Conservation (phyloP, 2,888 invertebrate genomes). For the Tortricodes alternella region DNA sequence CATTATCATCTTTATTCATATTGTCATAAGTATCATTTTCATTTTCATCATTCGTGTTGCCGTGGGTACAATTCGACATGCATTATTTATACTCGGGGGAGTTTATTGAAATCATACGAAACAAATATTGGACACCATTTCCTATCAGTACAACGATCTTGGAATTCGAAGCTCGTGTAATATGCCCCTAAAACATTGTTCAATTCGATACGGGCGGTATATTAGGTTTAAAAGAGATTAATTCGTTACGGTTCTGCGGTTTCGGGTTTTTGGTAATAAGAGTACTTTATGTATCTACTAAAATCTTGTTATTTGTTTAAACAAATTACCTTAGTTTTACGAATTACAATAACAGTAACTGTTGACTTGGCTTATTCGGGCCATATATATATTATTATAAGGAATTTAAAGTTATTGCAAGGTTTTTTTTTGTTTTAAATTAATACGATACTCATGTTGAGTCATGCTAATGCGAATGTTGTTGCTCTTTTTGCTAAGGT, state of each 20-base stretch:
- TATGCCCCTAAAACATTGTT: constrained; percentile 40
- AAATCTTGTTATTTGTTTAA: background rate
- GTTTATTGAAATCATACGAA: constrained; percentile 75
- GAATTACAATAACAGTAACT: too few species aligned
- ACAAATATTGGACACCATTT: constrained; percentile 50
- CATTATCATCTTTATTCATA: constrained; percentile 8
- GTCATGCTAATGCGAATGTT: too few species aligned
- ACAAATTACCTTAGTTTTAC: too few species aligned
- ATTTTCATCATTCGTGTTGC: constrained; percentile 17
- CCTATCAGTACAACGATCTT: constrained; percentile 40
- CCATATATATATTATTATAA: too few species aligned
- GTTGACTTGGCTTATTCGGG: too few species aligned
- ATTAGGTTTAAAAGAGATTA: constrained; percentile 30
- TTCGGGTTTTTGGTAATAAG: constrained; percentile 27
- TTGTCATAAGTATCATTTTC: constrained; percentile 3
- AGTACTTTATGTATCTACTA: constrained; percentile 5
- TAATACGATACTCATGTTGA: too few species aligned
- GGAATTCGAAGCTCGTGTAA: constrained; percentile 47
- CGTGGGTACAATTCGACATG: constrained; percentile 64
- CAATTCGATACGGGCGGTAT: constrained; percentile 35
- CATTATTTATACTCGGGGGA: constrained; percentile 76
- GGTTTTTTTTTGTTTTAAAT: too few species aligned
- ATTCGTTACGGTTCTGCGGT: constrained; percentile 31
- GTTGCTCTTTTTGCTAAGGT: too few species aligned
- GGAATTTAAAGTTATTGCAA: too few species aligned